Percentiles rank a stretch among this genome's conserved stretches.
Conservation (phyloP, 2,888 invertebrate species). For the Callinectes sapidus region DNA sequence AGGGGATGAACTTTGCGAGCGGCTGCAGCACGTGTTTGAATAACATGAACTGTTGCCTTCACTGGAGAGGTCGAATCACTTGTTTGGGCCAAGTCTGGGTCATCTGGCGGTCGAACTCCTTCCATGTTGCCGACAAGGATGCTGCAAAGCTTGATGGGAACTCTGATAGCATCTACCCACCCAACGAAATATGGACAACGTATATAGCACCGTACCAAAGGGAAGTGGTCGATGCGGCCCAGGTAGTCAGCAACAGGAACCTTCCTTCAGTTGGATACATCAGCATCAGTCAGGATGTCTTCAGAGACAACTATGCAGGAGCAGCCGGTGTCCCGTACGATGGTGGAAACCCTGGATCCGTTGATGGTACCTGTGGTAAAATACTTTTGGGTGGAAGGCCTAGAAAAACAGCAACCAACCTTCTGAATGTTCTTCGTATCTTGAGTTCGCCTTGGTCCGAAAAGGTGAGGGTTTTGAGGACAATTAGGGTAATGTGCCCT, state of each 20-base stretch:
- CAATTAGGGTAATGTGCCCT: not conserved
- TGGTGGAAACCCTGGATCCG: not conserved
- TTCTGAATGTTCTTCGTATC: not conserved
- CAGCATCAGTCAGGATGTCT: slow-evolving; percentile 21
- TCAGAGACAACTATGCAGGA: slow-evolving; percentile 36
- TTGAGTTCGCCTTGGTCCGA: not conserved
- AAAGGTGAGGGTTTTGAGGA: slow-evolving; percentile 31
- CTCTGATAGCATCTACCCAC: slow-evolving; percentile 39
- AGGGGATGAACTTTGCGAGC: slow-evolving; percentile 16
- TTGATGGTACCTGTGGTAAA: not conserved
- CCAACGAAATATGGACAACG: slow-evolving; percentile 37
- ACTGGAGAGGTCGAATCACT: not conserved
- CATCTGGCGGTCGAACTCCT: slow-evolving; percentile 22
- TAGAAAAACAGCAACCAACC: not conserved
- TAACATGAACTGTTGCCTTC: not conserved
- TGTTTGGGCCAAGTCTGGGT: not conserved
- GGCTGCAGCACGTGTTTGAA: not conserved
- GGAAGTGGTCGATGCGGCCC: slow-evolving; percentile 30
- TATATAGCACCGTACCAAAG: slow-evolving; percentile 42
- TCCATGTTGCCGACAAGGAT: slow-evolving; percentile 39
- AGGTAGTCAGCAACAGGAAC: slow-evolving; percentile 41
- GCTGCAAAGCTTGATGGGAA: slow-evolving; percentile 30
- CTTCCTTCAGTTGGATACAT: not conserved
- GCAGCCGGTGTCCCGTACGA: slow-evolving; percentile 14
- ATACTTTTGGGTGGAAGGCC: too few species aligned